A percentile compares a stretch with the other conserved stretches of the same genome.
These are phyloP conservation scores for Lanius collurio DNA, from an alignment of 2,113 vertebrate genomes.

Conservation along the genomic window DNA sequence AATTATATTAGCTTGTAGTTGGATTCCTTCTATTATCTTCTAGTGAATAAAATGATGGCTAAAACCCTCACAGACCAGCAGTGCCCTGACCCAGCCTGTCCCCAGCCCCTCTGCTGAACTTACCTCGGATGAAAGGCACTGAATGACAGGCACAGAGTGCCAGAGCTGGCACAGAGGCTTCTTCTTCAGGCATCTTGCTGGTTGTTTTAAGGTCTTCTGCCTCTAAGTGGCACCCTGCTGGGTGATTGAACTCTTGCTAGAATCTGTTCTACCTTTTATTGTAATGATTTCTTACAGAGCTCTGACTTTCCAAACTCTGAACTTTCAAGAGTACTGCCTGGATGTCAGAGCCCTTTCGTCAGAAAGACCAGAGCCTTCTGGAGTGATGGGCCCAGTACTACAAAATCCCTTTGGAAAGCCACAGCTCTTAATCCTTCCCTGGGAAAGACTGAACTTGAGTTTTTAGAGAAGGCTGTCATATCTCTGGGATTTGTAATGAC, in stretches of 20 bases:
- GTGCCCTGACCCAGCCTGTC: background rate
- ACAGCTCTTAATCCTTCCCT: background rate
- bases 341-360: constrained; percentile 15
- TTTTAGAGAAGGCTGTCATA: background rate
- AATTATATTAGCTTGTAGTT: background rate
- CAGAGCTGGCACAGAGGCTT: constrained; percentile 3
- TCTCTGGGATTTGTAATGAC: background rate
- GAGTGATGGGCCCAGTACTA: constrained; percentile 10
- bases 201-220: constrained; percentile 6
- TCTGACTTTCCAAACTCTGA: background rate
- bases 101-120: background rate
- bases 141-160: constrained; percentile 11
- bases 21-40: background rate
- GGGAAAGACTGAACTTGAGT: background rate
- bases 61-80: background rate
- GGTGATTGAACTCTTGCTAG: constrained; percentile 30
- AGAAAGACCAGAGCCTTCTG: constrained; percentile 35
- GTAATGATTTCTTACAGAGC: constrained; percentile 19
- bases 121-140: background rate
- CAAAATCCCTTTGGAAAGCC: constrained; percentile 46
- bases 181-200: constrained; percentile 16
- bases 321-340: background rate
- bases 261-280: constrained; percentile 41
- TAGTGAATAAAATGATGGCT: background rate
- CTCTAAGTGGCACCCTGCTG: constrained; percentile 17